Evolutionary conservation across 2,888 invertebrate species (phyloP), one percentile per base, ranked within the genome.

Genomic region (Eilema depressum): DNA sequence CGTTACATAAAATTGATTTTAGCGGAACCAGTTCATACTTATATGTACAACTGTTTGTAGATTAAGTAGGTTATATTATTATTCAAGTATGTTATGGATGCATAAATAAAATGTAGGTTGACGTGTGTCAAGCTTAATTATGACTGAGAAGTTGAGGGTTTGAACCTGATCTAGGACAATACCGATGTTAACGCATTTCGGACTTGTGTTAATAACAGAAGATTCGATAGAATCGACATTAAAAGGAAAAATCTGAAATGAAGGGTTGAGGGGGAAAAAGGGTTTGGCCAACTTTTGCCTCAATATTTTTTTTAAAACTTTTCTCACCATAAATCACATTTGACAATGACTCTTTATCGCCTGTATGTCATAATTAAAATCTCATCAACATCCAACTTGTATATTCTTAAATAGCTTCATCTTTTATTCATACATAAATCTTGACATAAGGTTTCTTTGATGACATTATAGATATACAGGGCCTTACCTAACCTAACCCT

Each of bases 81-180:
- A 64, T 61, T 71, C 37, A 23, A 56, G 64, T 70, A 70, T 57
- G 70, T 73, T 66, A 73, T 68, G 64, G 67, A 67, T 26, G 53
- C 53, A n/a, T 53, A 53, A 53, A 53, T 53, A 53, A 53, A 53
- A 53, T 53, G 53, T 53, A 53, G 53, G 53, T n/a, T n/a, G 53
- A 53, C 53, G 53, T 53, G 53, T 53, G 53, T 20, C 53, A 53
- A 10, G n/a, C 2, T 47, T 53, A 17, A 53, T 53, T 10, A n/a
- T 10, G 53, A 53, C 20, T 53, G 53, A 53, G 8, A 5, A 10
- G 53, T n/a, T 25, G 57, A 26, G 23, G 17, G 14, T 26, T 17
- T 26, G 53, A 10, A 47, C n/a, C 53, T n/a, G 53, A 53, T 53
- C n/a, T 53, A 53, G 53, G n/a, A n/a, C 53, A n/a, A 53, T 53